phyloP scores from a whole-genome alignment of 2,797 vertebrate species.

The Manis pentadactyla region DNA sequence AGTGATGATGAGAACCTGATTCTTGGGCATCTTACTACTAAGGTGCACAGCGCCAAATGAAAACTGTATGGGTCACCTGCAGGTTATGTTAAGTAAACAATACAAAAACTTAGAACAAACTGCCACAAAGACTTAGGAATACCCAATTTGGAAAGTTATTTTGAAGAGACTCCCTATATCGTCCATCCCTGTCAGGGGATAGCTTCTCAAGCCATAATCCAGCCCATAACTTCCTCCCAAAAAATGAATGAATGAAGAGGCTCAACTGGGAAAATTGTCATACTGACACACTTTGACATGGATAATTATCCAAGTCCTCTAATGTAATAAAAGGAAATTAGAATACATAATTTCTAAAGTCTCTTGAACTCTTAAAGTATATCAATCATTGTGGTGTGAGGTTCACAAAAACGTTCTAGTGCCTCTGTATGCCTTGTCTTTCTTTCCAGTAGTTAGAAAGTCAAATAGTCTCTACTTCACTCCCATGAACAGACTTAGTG shows the following conservation, averaged over 20 bases:
- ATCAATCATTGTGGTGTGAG: background rate
- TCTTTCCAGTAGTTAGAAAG: background rate
- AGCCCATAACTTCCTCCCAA: background rate
- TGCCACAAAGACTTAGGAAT: slow-evolving; percentile 85
- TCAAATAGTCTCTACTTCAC: background rate
- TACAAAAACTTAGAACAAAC: slow-evolving; percentile 93
- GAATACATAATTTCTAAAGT: background rate
- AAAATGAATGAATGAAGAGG: background rate
- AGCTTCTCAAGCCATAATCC: background rate
- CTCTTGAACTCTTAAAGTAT: background rate
- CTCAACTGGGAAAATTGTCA: background rate
- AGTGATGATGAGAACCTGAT: slow-evolving; percentile 44
- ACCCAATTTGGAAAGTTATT: slow-evolving; percentile 71
- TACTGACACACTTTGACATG: background rate
- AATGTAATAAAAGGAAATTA: background rate
- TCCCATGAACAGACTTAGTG: background rate
- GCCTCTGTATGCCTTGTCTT: accelerated
- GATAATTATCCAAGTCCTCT: background rate
- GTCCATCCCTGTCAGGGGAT: background rate
- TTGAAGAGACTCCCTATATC: slow-evolving; percentile 55
- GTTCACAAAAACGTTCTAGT: background rate
- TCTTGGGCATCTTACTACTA: slow-evolving; percentile 76
- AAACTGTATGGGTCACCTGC: slow-evolving; percentile 89
- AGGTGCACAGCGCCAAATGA: slow-evolving; percentile 82
- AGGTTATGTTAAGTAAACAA: slow-evolving; percentile 94